Base-by-base conservation (phyloP, 2,888 invertebrate species). In the Acleris laterana region DNA sequence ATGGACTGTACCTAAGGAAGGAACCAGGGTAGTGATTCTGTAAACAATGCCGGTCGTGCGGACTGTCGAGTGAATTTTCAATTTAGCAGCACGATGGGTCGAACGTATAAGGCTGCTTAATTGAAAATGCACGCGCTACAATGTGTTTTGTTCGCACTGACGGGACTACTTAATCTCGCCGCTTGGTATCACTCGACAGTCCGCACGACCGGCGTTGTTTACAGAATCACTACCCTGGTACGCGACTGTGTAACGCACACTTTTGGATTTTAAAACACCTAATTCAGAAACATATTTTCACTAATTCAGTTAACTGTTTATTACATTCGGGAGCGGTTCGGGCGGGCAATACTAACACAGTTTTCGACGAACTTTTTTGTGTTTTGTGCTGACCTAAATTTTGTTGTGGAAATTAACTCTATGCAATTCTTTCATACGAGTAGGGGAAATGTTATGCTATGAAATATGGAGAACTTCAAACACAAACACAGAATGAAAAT, bases 261-360 rank as follows among this genome's bases (percentile, higher is more conserved):
- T 46, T 32, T 19, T 22, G 5, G 46, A 46, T 22, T 58, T 32
- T 32, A 51, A 58, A 63, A 63, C 52, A 58, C 51, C 51, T 32
- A 44, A 58, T 58, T 32, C 51, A 44, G 46, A 50, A 52, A 20
- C 52, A 32, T 20, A 58, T 63, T 63, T 63, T 63, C 56, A 57
- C 56, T 57, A 48, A 63, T 63, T 63, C 52, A 52, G 63, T 58
- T 58, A 20, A 58, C 58, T 63, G 52, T 51, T 58, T 58, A 63
- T 63, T 63, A 38, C 58, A 38, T 32, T 19, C 52, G 52, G 51
- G 17, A 58, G 17, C 50, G 50, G 46, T 63, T 48, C 51, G n/a
- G 52, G 28, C 58, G 7, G 53, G 61, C 20, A 9, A 59, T 56
- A 56, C 62, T 48, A 53, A 53, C 32, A 57, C 46, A 52, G 51